phyloP scores from a whole-genome alignment of 1,140 invertebrate genomes.

The Brachionus angularis region DNA sequence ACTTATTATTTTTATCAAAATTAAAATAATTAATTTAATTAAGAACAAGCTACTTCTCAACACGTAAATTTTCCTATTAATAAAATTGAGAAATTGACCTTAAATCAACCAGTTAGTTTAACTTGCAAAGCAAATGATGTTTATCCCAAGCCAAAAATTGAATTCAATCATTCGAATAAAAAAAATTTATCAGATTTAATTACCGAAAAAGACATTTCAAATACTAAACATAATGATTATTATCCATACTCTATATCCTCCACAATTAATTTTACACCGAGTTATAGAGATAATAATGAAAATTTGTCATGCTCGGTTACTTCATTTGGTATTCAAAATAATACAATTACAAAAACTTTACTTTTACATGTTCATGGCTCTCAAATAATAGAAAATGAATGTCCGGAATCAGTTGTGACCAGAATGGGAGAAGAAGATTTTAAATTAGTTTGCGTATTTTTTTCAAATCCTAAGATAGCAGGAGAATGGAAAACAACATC shows the following conservation, averaged over 20 bases:
- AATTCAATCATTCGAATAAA: background rate
- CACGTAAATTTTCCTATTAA: background rate
- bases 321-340: background rate
- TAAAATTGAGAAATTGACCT: background rate
- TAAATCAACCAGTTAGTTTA: background rate
- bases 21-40: background rate
- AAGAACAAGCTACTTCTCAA: background rate
- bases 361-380: slow-evolving; percentile 4
- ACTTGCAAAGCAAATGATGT: slow-evolving; percentile 13
- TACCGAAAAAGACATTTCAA: slow-evolving; percentile 31
- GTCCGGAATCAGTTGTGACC: background rate
- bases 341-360: background rate
- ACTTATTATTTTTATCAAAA: background rate
- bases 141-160: slow-evolving; percentile 8
- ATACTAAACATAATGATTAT: slow-evolving; percentile 13
- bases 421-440: slow-evolving; percentile 7
- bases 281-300: slow-evolving; percentile 26
- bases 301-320: slow-evolving; percentile 3
- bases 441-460: slow-evolving; percentile 17
- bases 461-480: slow-evolving; percentile 42
- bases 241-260: slow-evolving; percentile 17
- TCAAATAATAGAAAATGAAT: slow-evolving; percentile 20
- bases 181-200: background rate
- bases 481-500: no score
- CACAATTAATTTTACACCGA: background rate